Evolutionary conservation across 2,113 vertebrate species (phyloP).

Genomic region (Rostratula benghalensis): DNA sequence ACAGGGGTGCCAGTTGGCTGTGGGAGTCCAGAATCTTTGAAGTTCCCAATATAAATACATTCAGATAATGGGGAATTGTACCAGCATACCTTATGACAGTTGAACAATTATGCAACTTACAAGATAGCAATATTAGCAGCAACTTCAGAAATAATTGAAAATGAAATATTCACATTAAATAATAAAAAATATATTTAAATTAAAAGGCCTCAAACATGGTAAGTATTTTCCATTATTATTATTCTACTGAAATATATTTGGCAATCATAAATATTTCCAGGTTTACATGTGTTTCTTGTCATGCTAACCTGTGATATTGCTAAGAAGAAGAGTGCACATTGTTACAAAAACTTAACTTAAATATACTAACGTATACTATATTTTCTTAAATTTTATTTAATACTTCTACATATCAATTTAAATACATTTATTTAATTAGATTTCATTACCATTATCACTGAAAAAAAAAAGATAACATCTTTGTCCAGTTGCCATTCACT

Average conservation of each 20-base stretch:
- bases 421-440: background rate
- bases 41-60: background rate
- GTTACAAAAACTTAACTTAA: background rate
- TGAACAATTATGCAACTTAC: background rate
- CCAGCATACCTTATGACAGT: background rate
- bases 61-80: background rate
- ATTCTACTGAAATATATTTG: background rate
- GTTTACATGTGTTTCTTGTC: background rate
- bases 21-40: background rate
- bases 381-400: background rate
- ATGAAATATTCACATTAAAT: background rate
- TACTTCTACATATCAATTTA: background rate
- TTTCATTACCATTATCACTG: background rate
- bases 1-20: background rate
- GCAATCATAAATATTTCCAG: background rate
- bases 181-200: background rate
- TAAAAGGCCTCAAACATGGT: background rate
- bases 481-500: background rate
- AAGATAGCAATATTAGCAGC: background rate
- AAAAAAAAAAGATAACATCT: background rate
- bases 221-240: background rate
- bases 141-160: background rate
- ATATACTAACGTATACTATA: fast-evolving
- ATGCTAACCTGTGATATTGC: background rate
- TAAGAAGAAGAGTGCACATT: fast-evolving